These are phyloP conservation scores for Coelinius sp. DNA, from an alignment of 2,888 invertebrate species.

Conservation along the genomic window DNA sequence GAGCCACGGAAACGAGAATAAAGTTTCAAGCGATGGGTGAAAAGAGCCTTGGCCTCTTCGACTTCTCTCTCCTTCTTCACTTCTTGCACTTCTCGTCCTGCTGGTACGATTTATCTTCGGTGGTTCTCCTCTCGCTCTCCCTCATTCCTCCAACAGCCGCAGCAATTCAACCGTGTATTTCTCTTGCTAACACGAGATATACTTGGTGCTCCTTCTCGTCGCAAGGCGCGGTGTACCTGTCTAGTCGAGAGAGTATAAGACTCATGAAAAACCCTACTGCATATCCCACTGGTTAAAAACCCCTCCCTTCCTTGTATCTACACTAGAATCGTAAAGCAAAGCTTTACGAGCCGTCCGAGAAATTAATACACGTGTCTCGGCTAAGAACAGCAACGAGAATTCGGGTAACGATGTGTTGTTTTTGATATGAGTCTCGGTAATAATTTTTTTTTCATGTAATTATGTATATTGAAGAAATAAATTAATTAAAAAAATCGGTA, in stretches of 20 bases:
- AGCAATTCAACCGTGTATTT: conserved; percentile 18
- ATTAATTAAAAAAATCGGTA: no score
- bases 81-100: conserved; percentile 30
- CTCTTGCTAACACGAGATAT: conserved; percentile 25
- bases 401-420: conserved; percentile 56
- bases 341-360: conserved; percentile 68
- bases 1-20: conserved; percentile 44
- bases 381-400: conserved; percentile 59
- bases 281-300: conserved; percentile 27
- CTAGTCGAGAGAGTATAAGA: conserved; percentile 36
- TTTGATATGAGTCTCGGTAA: background rate
- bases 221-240: conserved; percentile 45
- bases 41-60: conserved; percentile 46
- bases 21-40: conserved; percentile 39
- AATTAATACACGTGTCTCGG: conserved; percentile 68
- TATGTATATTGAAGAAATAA: background rate
- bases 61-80: conserved; percentile 32
- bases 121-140: conserved; percentile 23
- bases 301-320: conserved; percentile 54
- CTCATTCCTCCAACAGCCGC: background rate
- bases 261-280: conserved; percentile 43
- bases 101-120: conserved; percentile 32
- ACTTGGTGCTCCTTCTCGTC: conserved; percentile 19
- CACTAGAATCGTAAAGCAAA: conserved; percentile 66
- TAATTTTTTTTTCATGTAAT: background rate